A percentile compares a stretch with the other conserved stretches of the same genome.
These are phyloP conservation scores for Matsumyia berberina DNA, from an alignment of 2,888 invertebrate genomes.

Conservation along the genomic window DNA sequence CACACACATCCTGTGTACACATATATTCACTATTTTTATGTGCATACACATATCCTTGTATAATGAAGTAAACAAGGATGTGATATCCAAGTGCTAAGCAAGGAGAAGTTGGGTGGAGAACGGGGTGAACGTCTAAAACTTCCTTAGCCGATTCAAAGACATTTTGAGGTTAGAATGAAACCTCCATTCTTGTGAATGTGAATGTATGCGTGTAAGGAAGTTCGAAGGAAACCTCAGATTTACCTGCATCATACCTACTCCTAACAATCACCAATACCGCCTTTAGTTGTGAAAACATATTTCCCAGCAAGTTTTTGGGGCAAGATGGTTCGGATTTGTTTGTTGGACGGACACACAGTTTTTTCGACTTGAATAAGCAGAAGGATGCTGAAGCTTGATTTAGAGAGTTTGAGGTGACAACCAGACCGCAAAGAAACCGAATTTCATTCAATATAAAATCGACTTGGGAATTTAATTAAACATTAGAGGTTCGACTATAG, in stretches of 20 bases:
- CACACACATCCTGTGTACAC: conserved; percentile 60
- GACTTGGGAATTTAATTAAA: conserved; percentile 52
- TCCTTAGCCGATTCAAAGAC: conserved; percentile 73
- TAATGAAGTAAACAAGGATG: conserved; percentile 76
- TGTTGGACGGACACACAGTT: conserved; percentile 10
- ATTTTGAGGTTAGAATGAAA: conserved; percentile 67
- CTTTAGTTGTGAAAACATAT: conserved; percentile 12
- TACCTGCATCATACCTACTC: conserved; percentile 78
- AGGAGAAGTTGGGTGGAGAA: neutral
- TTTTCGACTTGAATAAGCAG: conserved; percentile 4
- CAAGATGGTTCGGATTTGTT: conserved; percentile 26
- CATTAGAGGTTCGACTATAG: conserved; percentile 14
- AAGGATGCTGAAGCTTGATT: conserved; percentile 18
- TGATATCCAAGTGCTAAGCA: conserved; percentile 68
- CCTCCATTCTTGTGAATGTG: conserved; percentile 30
- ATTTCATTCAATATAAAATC: conserved; percentile 44
- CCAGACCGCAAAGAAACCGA: conserved; percentile 62
- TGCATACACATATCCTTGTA: conserved; percentile 60
- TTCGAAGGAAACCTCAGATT: conserved; percentile 69
- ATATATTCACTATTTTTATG: conserved; percentile 54
- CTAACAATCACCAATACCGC: conserved; percentile 34
- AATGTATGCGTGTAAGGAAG: conserved; percentile 15
- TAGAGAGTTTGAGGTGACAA: conserved; percentile 41
- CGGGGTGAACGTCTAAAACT: conserved; percentile 59
- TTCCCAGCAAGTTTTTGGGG: conserved; percentile 41